phyloP scores from a whole-genome alignment of 2,797 vertebrate genomes.

The Tenualosa thibaudeaui region DNA sequence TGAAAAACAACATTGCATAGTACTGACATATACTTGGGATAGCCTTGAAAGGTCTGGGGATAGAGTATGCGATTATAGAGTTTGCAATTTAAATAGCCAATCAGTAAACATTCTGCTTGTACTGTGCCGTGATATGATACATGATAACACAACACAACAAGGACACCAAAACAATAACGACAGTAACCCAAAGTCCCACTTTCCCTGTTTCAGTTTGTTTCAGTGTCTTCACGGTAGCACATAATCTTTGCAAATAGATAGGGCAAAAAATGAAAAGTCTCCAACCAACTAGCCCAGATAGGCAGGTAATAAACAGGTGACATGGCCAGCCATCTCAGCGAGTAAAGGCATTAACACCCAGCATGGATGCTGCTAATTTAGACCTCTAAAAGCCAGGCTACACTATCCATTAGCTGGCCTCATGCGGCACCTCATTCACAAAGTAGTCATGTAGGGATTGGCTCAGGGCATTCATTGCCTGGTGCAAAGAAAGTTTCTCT shows the following conservation, averaged over 20 bases:
- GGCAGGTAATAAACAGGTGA: neutral
- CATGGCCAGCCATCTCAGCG: neutral
- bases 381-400: neutral
- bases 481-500: neutral
- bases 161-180: too few species aligned
- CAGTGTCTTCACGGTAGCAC: neutral
- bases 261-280: neutral
- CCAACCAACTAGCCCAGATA: neutral
- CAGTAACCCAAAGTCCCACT: neutral
- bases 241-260: neutral
- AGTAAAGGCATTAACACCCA: neutral
- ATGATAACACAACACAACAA: too few species aligned
- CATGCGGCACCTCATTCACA: neutral
- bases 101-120: neutral
- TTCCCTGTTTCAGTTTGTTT: neutral
- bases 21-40: too few species aligned
- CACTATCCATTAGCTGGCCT: neutral
- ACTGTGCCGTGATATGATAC: too few species aligned
- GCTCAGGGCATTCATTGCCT: neutral
- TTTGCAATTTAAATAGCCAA: neutral
- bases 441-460: neutral
- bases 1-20: neutral
- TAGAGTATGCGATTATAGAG: neutral
- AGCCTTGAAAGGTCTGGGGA: neutral
- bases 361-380: neutral